Conservation (phyloP, 2,113 vertebrate genomes). For the Boulengeromyrus knoepffleri region DNA sequence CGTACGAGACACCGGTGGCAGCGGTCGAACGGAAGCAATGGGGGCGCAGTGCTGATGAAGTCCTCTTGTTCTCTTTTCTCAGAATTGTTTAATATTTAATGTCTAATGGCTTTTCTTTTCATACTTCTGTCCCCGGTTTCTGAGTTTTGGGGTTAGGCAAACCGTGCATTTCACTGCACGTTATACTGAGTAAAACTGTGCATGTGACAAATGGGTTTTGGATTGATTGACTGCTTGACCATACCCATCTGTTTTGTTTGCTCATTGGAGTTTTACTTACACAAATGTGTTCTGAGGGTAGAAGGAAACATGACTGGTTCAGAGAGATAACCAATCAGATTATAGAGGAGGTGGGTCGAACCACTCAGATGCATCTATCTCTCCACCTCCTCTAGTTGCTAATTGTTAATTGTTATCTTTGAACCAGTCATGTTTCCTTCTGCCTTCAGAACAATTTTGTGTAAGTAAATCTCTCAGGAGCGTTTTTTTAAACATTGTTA, state of each 20-base stretch:
- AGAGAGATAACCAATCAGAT: no score
- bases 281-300: no score
- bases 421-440: no score
- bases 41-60: conserved; percentile 21
- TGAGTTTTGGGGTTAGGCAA: not conserved
- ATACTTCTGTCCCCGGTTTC: not conserved
- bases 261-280: no score
- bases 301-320: no score
- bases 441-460: no score
- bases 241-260: conserved; percentile 44
- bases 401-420: no score
- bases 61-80: conserved; percentile 28
- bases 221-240: conserved; percentile 16
- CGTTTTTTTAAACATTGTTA: conserved; percentile 44
- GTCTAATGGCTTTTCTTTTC: conserved; percentile 22
- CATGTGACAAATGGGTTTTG: not conserved
- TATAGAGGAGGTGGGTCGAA: no score
- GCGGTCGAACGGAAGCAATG: not conserved
- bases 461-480: no score
- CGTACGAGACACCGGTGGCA: not conserved
- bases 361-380: no score
- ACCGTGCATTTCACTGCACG: not conserved
- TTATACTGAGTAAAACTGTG: not conserved
- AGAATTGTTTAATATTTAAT: conserved; percentile 43
- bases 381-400: no score